phyloP scores from a whole-genome alignment of 2,797 vertebrate species.

The Etheostoma nigrum region DNA sequence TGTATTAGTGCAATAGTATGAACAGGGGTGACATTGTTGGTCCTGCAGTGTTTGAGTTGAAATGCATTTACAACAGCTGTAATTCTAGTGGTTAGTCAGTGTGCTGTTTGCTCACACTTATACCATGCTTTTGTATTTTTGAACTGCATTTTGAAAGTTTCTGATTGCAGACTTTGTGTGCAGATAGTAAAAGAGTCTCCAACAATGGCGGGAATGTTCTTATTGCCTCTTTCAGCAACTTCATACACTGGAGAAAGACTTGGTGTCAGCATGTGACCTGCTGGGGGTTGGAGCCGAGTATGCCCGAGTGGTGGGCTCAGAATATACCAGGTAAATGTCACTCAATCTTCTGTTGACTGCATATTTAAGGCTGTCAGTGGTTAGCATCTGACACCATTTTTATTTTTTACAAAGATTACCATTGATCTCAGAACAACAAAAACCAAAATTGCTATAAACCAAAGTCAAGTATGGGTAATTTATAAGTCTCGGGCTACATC shows the following conservation, averaged over 20 bases:
- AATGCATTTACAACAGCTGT: neutral
- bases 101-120: neutral
- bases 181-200: neutral
- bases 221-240: slow-evolving; percentile 89
- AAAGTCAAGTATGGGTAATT: neutral
- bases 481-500: neutral
- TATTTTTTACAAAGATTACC: neutral
- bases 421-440: neutral
- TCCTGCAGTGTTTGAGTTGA: neutral
- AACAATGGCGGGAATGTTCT: neutral
- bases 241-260: slow-evolving; percentile 97
- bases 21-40: neutral
- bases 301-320: slow-evolving; percentile 96
- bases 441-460: neutral
- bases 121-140: neutral
- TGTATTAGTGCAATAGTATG: slow-evolving; percentile 52
- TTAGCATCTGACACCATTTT: accelerated
- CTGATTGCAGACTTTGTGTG: neutral
- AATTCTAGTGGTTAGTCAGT: neutral
- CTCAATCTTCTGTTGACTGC: neutral
- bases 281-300: slow-evolving; percentile 97
- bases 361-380: neutral
- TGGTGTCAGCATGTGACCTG: slow-evolving; percentile 97
- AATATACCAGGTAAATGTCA: slow-evolving; percentile 92
- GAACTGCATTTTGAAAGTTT: neutral